Evolutionary conservation across 2,113 vertebrate genomes (phyloP).

Genomic region (Nothoprocta perdicaria): DNA sequence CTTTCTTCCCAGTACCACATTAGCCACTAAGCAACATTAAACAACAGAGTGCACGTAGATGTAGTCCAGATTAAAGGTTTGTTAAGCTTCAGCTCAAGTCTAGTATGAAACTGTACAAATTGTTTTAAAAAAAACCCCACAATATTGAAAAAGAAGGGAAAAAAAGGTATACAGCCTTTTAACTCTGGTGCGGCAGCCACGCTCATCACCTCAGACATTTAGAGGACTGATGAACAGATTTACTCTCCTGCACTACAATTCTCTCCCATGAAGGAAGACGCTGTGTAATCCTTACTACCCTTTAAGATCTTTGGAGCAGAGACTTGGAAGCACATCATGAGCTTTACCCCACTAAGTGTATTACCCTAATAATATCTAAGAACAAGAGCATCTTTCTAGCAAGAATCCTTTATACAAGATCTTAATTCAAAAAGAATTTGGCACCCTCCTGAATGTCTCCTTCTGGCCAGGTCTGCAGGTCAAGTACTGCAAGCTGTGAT

Average conservation of each 20-base stretch:
- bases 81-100: background rate
- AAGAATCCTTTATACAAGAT: background rate
- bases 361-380: background rate
- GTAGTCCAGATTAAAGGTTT: background rate
- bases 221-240: background rate
- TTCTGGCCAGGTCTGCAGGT: conserved; percentile 64
- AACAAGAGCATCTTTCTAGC: background rate
- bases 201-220: background rate
- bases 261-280: background rate
- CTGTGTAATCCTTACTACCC: background rate
- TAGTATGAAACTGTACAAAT: background rate
- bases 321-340: background rate
- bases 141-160: rapidly evolving
- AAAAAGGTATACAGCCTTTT: background rate
- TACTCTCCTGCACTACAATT: background rate
- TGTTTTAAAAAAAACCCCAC: no score
- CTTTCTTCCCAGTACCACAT: background rate
- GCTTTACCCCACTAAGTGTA: background rate
- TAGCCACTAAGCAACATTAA: background rate
- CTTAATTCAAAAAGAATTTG: conserved; percentile 56
- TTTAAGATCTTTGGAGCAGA: background rate
- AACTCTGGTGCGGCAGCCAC: background rate
- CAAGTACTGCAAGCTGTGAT: conserved; percentile 69
- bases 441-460: conserved; percentile 52
- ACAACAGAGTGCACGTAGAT: background rate